Base-by-base conservation (phyloP, 2,888 invertebrate genomes). In the Miltochrista miniata region DNA sequence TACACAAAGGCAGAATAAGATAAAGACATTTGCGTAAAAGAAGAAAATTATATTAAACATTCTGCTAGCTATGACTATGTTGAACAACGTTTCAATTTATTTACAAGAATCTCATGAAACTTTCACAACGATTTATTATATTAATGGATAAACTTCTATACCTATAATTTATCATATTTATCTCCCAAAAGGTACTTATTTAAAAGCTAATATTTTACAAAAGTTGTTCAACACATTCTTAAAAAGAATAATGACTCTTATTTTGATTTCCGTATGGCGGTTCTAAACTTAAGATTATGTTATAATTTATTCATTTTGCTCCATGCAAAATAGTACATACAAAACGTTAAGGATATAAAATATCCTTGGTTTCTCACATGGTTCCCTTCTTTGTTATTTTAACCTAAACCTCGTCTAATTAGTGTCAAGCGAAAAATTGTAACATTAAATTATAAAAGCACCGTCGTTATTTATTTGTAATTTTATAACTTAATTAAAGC, bases 271-370 rank as follows among this genome's bases (percentile, higher is more conserved):
- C 85, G 85, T 87, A 84, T 84, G 87, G 85, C 79, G 76, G 82
- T 67, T 60, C 5, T 10, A 18, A 35, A 61, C 37, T 31, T 31
- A 5, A 8, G 8, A 31, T 5, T 30, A 31, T 68, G 44, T 64
- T 56, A 48, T 45, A 62, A 36, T 58, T 64, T n/a, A 72, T 72
- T 70, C 71, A 67, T 89, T 90, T 90, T 91, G 94, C 95, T 93
- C 94, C 95, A 95, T 95, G 95, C 95, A 95, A 95, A 95, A 95
- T 95, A 94, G 94, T 93, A 93, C 93, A 94, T 93, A 93, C 92
- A 93, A 93, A 94, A 91, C 90, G 74, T 83, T 79, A 81, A 78
- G 88, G 88, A 90, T 87, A 81, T 71, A n/a, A 57, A 62, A 72
- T 71, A 89, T 87, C 90, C 87, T 75, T 84, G 88, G 90, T 90